Base-by-base conservation (phyloP, 2,888 invertebrate species). In the Cetonia aurata region DNA sequence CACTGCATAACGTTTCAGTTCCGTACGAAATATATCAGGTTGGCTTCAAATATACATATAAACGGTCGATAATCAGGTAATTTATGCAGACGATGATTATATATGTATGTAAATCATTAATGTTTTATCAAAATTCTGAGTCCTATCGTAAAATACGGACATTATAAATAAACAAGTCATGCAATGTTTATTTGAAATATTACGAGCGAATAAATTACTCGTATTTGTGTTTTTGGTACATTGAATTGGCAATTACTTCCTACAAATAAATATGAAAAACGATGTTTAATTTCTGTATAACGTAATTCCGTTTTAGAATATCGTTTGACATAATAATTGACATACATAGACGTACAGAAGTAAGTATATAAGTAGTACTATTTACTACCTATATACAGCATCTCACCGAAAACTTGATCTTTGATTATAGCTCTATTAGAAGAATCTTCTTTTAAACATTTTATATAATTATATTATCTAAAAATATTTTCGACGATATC, bases 191-290 rank as follows among this genome's bases (percentile, higher is more conserved):
- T 62, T 62, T 62, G 48, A 62, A 62, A 62, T 48, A 62, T 48
- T 48, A 48, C 62, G 33, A 33, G 33, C 33, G 33, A 31, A 62
- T 48, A 62, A 62, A 62, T 62, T 62, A 62, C 62, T 62, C 13
- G 17, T 62, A 33, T 62, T 62, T 48, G n/a, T 48, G 62, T 48
- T 62, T 62, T 31, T 48, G 48, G 31, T 62, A 41, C 62, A 62
- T 15, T 48, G 48, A 48, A 62, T 25, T 48, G 13, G 62, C 62
- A 62, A 62, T 62, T 62, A 62, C 8, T 33, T 48, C 50, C n/a
- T 33, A 8, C 62, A 62, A 62, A 62, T 48, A 62, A 48, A 62
- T 62, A 62, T 62, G 62, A 62, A 62, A 62, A 62, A 62, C 33
- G 62, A 62, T 46, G 62, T 48, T 62, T 62, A 62, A 62, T 62